phyloP scores from a whole-genome alignment of 2,113 vertebrate genomes.

The Alexandromys fortis region DNA sequence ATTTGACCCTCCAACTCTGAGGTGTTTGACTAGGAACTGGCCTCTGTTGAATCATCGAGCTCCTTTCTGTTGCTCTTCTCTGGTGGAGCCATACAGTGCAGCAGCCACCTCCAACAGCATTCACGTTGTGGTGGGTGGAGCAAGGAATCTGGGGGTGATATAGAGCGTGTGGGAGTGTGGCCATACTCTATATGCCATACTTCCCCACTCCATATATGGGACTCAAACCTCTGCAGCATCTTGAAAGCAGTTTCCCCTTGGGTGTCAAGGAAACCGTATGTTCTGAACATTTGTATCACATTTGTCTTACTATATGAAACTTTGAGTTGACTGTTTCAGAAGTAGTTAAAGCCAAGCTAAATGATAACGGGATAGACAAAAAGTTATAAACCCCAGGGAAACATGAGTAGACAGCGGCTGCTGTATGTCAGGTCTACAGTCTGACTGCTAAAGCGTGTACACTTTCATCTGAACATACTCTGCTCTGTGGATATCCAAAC shows the following conservation, averaged over 20 bases:
- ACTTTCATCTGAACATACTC: constrained; percentile 12
- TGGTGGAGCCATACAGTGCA: not conserved
- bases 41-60: not conserved
- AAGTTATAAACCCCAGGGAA: not conserved
- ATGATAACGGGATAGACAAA: not conserved
- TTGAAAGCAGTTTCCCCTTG: not conserved
- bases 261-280: too few species aligned
- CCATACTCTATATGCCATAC: not conserved
- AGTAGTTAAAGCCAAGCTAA: constrained; percentile 28
- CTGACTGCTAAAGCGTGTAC: not conserved
- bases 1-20: not conserved
- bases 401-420: not conserved
- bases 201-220: not conserved
- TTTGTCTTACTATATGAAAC: constrained; percentile 41
- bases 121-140: not conserved
- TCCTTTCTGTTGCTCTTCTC: not conserved
- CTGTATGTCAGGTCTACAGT: not conserved
- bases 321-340: constrained; percentile 24
- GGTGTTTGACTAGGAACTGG: not conserved
- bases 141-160: not conserved
- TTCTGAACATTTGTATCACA: not conserved
- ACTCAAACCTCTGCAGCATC: not conserved
- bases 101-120: not conserved
- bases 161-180: not conserved
- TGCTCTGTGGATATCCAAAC: constrained; percentile 4